Base-by-base conservation (phyloP, 1,140 invertebrate species). In the Ooceraea biroi region DNA sequence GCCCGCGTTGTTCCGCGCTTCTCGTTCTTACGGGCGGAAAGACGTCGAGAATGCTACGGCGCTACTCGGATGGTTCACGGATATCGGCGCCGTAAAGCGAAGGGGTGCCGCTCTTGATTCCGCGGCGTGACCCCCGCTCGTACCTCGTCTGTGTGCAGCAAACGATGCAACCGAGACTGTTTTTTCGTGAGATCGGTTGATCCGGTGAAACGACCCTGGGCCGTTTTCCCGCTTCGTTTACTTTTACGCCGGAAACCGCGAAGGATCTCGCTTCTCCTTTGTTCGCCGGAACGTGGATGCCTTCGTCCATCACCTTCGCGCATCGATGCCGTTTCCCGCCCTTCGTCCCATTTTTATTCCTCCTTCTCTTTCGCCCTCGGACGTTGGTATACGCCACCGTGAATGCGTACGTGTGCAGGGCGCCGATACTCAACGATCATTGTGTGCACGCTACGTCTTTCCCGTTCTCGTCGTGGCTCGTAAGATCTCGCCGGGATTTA, bases 151-250 rank as follows among this genome's bases (percentile, higher is more conserved):
- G 48, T 0, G 8, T 17, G 25, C n/a, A 17, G 3, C 19, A n/a
- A 55, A 19, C 36, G 25, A 73, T n/a, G 25, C n/a, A 74, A 66
- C 36, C 17, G 41, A 55, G 76, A 66, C 12, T 19, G 63, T 73
- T 84, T 60, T 76, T 2, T 52, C 63, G 27, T 25, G 25, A 58
- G 71, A 50, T 61, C 63, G 83, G 41, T 63, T 52, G 22, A n/a
- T 7, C 17, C 17, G 22, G 25, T 52, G 74, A 84, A 83, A 88
- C 61, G 76, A 84, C 44, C 68, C 36, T 60, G 65, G 68, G 46
- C 60, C 57, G 73, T 83, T 84, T 83, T 73, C 58, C 41, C 68
- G 83, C 85, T 78, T 85, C 83, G 83, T 90, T 88, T 84, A 78
- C 78, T 88, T 88, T 89, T 89, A 89, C 84, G 85, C 61, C 36